Conservation (phyloP, 2,113 vertebrate species). For the Anarhynchus alexandrinus region DNA sequence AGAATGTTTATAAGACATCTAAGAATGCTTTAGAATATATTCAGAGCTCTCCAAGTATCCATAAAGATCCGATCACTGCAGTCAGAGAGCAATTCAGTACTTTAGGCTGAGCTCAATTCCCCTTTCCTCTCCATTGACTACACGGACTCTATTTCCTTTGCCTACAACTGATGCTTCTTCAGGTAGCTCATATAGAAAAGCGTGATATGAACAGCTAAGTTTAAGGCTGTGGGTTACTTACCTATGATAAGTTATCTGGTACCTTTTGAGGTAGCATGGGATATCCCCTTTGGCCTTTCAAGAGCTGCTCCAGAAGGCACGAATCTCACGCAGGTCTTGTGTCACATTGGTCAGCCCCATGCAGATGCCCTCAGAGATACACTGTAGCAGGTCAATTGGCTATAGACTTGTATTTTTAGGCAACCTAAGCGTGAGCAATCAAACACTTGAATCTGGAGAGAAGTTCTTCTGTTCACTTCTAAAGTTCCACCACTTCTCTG, state of each 20-base stretch:
- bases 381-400: background rate
- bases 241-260: background rate
- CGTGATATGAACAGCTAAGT: background rate
- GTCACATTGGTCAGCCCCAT: background rate
- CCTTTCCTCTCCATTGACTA: background rate
- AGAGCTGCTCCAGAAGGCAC: background rate
- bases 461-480: too few species aligned
- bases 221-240: background rate
- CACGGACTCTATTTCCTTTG: background rate
- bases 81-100: background rate
- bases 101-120: background rate
- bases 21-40: background rate
- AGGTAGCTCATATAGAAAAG: background rate
- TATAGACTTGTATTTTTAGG: background rate
- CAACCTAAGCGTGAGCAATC: background rate
- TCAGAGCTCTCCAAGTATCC: background rate
- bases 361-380: background rate
- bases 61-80: background rate
- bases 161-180: background rate
- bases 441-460: background rate
- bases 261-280: background rate
- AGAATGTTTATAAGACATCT: background rate
- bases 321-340: background rate
- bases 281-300: background rate
- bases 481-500: background rate